Conservation (phyloP, 1,140 invertebrate species). For the Idris sp. region DNA sequence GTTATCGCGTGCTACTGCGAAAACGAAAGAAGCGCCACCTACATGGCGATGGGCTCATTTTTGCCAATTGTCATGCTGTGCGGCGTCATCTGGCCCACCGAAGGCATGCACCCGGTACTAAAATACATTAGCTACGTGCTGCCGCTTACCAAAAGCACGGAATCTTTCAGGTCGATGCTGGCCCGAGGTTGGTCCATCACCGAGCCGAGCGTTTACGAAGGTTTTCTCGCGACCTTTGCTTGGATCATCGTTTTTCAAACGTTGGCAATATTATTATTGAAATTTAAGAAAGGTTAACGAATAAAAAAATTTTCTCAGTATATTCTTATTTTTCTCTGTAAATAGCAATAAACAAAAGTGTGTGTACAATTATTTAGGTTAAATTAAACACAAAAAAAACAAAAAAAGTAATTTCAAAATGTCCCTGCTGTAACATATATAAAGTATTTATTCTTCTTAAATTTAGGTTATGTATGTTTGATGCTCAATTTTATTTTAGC, state of each 20-base stretch:
- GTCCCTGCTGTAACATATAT: too few species aligned
- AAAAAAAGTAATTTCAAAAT: too few species aligned
- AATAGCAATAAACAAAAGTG: slow-evolving; percentile 3
- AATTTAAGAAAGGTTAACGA: slow-evolving; percentile 88
- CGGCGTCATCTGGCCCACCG: slow-evolving; percentile 91
- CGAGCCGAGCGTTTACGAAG: slow-evolving; percentile 88
- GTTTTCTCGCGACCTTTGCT: slow-evolving; percentile 88
- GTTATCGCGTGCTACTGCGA: slow-evolving; percentile 92
- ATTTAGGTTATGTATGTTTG: too few species aligned
- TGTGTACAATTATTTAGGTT: too few species aligned
- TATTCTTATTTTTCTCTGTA: not conserved
- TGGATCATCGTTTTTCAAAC: slow-evolving; percentile 92
- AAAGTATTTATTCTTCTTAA: too few species aligned
- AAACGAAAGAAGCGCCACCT: slow-evolving; percentile 94
- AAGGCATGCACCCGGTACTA: slow-evolving; percentile 89
- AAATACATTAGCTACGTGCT: slow-evolving; percentile 88
- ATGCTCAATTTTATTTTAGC: too few species aligned
- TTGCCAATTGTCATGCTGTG: slow-evolving; percentile 94
- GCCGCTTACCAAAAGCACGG: slow-evolving; percentile 95
- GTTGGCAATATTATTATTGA: slow-evolving; percentile 86
- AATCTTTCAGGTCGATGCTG: slow-evolving; percentile 91
- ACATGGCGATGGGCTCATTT: slow-evolving; percentile 94
- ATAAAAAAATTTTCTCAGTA: not conserved
- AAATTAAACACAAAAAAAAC: too few species aligned
- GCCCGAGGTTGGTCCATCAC: slow-evolving; percentile 91